These are phyloP conservation scores for Hippopotamyrus pictus DNA, from an alignment of 2,797 vertebrate species.

Conservation along the genomic window DNA sequence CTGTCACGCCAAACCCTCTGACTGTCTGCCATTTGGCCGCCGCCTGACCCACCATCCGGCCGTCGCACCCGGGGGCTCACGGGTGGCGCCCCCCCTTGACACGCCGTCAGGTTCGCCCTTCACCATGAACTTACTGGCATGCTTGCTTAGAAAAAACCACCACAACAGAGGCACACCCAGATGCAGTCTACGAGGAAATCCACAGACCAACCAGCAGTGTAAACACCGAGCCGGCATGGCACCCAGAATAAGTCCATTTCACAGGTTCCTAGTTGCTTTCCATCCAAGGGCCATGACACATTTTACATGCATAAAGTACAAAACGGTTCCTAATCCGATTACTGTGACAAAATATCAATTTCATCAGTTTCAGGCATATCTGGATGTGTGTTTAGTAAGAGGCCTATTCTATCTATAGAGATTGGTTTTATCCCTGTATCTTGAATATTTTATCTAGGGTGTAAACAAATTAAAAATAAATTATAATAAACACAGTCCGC, in stretches of 20 bases:
- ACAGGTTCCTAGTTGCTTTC: neutral
- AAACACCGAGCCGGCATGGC: neutral
- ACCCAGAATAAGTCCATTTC: neutral
- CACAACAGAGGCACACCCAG: neutral
- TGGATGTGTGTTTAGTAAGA: neutral
- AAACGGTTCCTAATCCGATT: neutral
- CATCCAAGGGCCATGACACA: neutral
- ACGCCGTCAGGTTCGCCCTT: neutral
- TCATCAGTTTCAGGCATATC: neutral
- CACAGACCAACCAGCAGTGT: neutral
- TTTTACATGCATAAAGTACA: neutral
- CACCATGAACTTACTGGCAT: neutral
- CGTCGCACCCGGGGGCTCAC: neutral
- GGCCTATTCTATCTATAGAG: neutral
- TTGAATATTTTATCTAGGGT: neutral
- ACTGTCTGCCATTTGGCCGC: conserved; percentile 46
- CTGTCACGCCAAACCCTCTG: conserved; percentile 37
- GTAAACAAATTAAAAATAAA: conserved; percentile 27
- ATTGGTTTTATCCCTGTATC: neutral
- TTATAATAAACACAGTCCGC: conserved; percentile 4
- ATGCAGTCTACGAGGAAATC: neutral
- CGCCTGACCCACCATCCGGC: conserved; percentile 46
- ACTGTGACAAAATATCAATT: neutral
- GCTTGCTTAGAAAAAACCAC: neutral
- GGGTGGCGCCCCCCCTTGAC: conserved; percentile 25